These are phyloP conservation scores for Ormyrus labotus DNA, from an alignment of 2,888 invertebrate genomes.

Conservation along the genomic window DNA sequence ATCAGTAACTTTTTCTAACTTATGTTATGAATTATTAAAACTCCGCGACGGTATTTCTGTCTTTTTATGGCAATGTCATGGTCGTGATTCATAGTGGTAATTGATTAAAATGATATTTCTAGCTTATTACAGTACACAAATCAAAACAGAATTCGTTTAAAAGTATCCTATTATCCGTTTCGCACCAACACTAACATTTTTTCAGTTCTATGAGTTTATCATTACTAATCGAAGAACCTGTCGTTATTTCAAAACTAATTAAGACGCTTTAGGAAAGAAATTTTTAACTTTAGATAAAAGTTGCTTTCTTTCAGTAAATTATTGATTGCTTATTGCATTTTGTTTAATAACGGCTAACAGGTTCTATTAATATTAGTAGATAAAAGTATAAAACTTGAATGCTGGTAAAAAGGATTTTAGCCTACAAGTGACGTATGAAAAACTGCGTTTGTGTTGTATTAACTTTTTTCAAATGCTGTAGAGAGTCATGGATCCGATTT, in stretches of 20 bases:
- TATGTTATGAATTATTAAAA: conserved; percentile 43
- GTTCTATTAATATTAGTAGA: not conserved
- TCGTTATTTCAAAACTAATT: conserved; percentile 11
- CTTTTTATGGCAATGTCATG: conserved; percentile 40
- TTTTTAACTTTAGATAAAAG: not conserved
- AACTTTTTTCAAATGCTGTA: conserved; percentile 3
- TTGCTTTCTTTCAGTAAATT: not conserved
- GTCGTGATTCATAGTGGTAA: conserved; percentile 24
- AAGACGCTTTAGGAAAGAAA: not conserved
- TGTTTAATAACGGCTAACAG: not conserved
- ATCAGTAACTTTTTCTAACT: conserved; percentile 64
- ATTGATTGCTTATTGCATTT: not conserved
- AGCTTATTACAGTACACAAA: conserved; percentile 29
- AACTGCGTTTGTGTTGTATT: conserved; percentile 16
- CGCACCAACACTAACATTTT: conserved; percentile 22
- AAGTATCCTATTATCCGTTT: conserved; percentile 24
- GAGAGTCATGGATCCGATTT: conserved; percentile 33
- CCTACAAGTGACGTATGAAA: not conserved
- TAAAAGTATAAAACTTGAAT: conserved; percentile 8
- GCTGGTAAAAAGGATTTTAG: not conserved
- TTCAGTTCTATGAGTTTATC: not conserved
- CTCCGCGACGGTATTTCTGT: conserved; percentile 24
- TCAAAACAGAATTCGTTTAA: conserved; percentile 44
- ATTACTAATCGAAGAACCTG: conserved; percentile 18
- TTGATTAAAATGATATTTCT: conserved; percentile 34